Conservation (phyloP, 1,140 invertebrate genomes). For the Drosophila sp. region DNA sequence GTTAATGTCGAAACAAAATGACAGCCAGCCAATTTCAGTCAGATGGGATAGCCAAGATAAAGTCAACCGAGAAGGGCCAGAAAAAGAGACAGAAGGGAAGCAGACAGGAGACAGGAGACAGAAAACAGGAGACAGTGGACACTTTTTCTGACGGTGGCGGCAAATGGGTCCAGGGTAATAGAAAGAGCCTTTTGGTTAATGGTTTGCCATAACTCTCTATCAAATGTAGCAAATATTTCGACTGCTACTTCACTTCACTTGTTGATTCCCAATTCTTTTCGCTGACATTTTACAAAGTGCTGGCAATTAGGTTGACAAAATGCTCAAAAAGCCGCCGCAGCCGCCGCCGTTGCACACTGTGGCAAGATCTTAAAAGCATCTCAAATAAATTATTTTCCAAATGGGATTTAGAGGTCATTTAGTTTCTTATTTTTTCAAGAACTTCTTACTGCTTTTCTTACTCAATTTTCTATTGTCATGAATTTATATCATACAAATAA, state of each 20-base stretch:
- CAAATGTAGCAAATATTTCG: slow-evolving; percentile 40
- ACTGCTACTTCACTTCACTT: slow-evolving; percentile 29
- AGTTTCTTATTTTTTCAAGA: too few relatives aligned
- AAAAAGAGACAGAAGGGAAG: not conserved
- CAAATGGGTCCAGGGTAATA: slow-evolving; percentile 25
- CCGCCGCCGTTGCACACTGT: not conserved
- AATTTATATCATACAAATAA: too few relatives aligned
- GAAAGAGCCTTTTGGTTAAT: slow-evolving; percentile 7
- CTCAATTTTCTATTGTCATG: too few relatives aligned
- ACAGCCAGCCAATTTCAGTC: not conserved
- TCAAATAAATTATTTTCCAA: too few relatives aligned
- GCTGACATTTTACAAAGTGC: slow-evolving; percentile 79
- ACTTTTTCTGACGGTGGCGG: slow-evolving; percentile 11
- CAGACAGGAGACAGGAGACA: not conserved
- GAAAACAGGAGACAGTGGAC: not conserved
- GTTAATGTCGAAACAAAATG: slow-evolving; percentile 9
- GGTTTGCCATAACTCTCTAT: slow-evolving; percentile 60
- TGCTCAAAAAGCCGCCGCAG: slow-evolving; percentile 27
- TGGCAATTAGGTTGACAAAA: slow-evolving; percentile 78
- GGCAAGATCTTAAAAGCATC: too few relatives aligned
- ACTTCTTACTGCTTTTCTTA: too few relatives aligned
- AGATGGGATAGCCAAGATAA: slow-evolving; percentile 6
- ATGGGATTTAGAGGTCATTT: too few relatives aligned
- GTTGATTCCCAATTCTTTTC: slow-evolving; percentile 40
- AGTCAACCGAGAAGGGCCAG: not conserved